Percentiles rank a stretch among this genome's conserved stretches.
phyloP scores from a whole-genome alignment of 2,888 invertebrate genomes.

The Tipula vernalis region DNA sequence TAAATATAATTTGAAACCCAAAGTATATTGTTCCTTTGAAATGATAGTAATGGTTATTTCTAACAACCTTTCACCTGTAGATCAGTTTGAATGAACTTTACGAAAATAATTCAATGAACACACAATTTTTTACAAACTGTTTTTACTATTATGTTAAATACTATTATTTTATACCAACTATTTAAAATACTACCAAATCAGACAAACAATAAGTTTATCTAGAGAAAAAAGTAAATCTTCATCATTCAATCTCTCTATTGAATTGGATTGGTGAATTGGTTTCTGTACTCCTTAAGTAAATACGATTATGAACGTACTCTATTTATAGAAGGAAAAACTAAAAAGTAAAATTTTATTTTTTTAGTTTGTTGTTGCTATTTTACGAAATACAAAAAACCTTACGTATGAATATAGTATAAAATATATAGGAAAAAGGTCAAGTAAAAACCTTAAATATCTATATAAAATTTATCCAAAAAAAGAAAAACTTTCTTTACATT shows the following conservation, averaged over 20 bases:
- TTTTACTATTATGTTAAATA: neutral
- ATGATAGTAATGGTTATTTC: too few species aligned
- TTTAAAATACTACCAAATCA: neutral
- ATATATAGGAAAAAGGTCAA: neutral
- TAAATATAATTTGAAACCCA: too few species aligned
- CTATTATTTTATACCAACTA: neutral
- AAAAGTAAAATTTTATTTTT: neutral
- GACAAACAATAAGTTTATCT: neutral
- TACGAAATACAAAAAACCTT: neutral
- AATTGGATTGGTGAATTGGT: neutral
- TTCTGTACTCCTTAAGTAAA: neutral
- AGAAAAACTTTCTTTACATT: neutral
- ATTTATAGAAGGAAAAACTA: neutral
- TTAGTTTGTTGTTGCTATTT: neutral
- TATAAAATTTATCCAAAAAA: neutral
- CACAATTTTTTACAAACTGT: too few species aligned
- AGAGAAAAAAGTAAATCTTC: neutral
- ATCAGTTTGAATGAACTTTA: neutral
- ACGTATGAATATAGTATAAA: neutral
- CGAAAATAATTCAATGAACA: neutral
- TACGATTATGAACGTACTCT: neutral
- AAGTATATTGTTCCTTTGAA: too few species aligned
- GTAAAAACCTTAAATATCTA: neutral
- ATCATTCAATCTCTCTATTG: neutral
- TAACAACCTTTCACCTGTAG: neutral